Evolutionary conservation across 1,140 invertebrate genomes (phyloP).

Genomic region (Drosophila busckii): DNA sequence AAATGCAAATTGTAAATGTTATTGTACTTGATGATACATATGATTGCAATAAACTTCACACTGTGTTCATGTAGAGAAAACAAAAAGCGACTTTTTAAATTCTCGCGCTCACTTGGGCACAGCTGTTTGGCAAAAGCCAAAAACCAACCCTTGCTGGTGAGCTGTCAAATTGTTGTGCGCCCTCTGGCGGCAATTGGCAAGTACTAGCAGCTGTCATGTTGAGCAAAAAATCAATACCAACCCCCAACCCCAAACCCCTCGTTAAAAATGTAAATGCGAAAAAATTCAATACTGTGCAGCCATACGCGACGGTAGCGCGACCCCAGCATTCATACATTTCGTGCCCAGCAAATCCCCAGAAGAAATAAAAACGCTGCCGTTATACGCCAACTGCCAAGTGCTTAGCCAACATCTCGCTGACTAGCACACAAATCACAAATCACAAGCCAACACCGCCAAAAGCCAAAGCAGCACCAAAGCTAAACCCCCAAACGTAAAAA

Average conservation of each 20-base stretch:
- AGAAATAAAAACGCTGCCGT: constrained; percentile 14
- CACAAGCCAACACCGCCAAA: no score
- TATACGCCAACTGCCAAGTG: no score
- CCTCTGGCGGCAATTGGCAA: constrained; percentile 26
- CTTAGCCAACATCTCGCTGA: no score
- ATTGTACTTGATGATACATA: constrained; percentile 59
- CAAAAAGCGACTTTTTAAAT: constrained; percentile 2
- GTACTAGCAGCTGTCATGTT: constrained; percentile 42
- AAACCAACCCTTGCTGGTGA: constrained; percentile 26
- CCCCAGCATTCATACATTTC: constrained; percentile 30
- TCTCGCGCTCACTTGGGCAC: constrained; percentile 6
- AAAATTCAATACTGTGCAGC: constrained; percentile 77
- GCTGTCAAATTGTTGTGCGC: constrained; percentile 32
- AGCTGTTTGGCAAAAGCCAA: constrained; percentile 25
- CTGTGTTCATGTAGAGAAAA: constrained; percentile 60
- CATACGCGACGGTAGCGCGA: constrained; percentile 64
- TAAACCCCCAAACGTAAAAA: no score
- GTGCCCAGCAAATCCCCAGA: constrained; percentile 15
- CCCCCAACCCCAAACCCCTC: constrained; percentile 63
- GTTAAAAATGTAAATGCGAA: constrained; percentile 78
- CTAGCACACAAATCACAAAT: no score
- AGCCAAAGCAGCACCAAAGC: no score
- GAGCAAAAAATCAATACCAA: constrained; percentile 72
- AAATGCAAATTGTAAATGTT: constrained; percentile 67
- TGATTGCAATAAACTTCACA: constrained; percentile 55